These are phyloP conservation scores for Embidobia sp. DNA, from an alignment of 2,888 invertebrate genomes.

Conservation along the genomic window DNA sequence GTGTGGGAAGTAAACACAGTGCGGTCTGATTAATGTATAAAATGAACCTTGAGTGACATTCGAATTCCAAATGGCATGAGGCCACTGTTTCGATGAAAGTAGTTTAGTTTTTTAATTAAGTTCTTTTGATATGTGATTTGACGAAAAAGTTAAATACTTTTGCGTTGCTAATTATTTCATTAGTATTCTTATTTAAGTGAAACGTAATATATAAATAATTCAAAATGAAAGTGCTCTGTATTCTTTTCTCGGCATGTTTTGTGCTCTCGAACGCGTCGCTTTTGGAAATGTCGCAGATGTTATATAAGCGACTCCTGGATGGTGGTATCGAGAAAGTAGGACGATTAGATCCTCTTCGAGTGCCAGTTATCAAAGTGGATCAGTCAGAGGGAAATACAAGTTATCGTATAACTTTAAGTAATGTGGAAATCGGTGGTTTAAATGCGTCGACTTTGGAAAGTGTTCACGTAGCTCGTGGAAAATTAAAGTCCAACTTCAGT, in stretches of 20 bases:
- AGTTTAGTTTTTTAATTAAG: background rate
- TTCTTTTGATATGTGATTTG: background rate
- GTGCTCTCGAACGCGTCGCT: constrained; percentile 65
- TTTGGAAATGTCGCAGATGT: constrained; percentile 75
- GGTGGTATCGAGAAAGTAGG: constrained; percentile 75
- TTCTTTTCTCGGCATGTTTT: constrained; percentile 33
- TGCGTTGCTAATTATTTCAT: no score
- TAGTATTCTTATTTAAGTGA: no score
- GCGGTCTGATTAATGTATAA: constrained; percentile 22
- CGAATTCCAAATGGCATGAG: background rate
- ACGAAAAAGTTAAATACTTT: no score
- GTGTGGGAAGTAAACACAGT: constrained; percentile 69
- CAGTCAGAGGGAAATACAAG: constrained; percentile 80
- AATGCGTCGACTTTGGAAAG: constrained; percentile 77
- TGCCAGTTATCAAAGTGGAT: constrained; percentile 80
- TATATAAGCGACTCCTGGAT: constrained; percentile 75
- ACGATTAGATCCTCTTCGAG: constrained; percentile 75
- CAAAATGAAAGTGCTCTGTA: constrained; percentile 51
- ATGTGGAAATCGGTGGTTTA: constrained; percentile 75
- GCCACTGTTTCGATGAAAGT: background rate
- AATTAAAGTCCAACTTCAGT: constrained; percentile 75
- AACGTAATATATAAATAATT: no score
- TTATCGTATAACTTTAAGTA: constrained; percentile 75
- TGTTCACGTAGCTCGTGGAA: constrained; percentile 75
- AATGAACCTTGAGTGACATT: constrained; percentile 15